phyloP scores from a whole-genome alignment of 2,113 vertebrate species.

The Lophius piscatorius region DNA sequence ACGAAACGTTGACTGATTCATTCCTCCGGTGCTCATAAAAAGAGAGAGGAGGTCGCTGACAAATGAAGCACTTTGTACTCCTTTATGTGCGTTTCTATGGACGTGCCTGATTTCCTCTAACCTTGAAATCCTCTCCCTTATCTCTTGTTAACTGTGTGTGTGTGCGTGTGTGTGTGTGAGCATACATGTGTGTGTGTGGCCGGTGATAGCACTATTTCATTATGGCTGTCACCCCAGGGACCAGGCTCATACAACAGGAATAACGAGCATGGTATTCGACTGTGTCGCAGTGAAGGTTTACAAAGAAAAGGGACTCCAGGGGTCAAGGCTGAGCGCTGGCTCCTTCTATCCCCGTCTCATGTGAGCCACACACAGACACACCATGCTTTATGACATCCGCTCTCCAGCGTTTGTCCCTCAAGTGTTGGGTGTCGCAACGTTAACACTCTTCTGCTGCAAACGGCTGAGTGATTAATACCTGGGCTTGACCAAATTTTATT shows the following conservation, averaged over 20 bases:
- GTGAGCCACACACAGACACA: slow-evolving; percentile 1
- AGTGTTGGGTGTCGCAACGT: slow-evolving; percentile 63
- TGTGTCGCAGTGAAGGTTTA: slow-evolving; percentile 46
- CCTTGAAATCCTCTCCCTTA: slow-evolving; percentile 40
- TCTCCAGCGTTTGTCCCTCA: slow-evolving; percentile 38
- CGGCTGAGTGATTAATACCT: slow-evolving; percentile 44
- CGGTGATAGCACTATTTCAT: slow-evolving; percentile 42
- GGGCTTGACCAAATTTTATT: slow-evolving; percentile 61
- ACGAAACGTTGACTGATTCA: slow-evolving; percentile 11
- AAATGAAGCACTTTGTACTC: slow-evolving; percentile 21
- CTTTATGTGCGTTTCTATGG: slow-evolving; percentile 12
- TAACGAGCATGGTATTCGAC: slow-evolving; percentile 65
- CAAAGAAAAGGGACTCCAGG: slow-evolving; percentile 48
- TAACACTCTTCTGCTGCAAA: slow-evolving; percentile 53
- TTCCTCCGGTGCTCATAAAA: slow-evolving; percentile 8
- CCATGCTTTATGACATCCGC: slow-evolving; percentile 38
- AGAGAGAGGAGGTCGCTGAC: slow-evolving; percentile 14
- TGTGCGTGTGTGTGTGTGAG: slow-evolving; percentile 15
- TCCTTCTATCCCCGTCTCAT: slow-evolving; percentile 27
- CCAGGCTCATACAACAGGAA: slow-evolving; percentile 51
- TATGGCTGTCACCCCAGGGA: slow-evolving; percentile 50
- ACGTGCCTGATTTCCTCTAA: slow-evolving; percentile 25
- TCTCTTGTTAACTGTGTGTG: slow-evolving; percentile 11
- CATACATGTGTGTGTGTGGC: slow-evolving; percentile 1
- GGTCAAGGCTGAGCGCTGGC: slow-evolving; percentile 55